Conservation (phyloP, 2,113 vertebrate genomes). For the Rattus norvegicus region DNA sequence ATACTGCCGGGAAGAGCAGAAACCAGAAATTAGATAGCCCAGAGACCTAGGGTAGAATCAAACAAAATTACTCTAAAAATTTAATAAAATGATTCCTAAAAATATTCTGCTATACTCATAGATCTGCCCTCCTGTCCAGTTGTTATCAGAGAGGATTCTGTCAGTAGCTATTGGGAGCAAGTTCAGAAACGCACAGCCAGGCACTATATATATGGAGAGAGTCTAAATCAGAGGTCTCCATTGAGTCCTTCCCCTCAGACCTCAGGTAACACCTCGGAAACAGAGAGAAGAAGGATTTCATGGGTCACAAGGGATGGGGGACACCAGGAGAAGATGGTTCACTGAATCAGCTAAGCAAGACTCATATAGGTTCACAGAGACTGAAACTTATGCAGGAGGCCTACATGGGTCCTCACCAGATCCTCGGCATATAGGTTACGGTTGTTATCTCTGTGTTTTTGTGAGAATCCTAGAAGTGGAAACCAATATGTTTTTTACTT, state of each 20-base stretch:
- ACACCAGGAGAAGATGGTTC: background rate
- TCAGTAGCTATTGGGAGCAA: background rate
- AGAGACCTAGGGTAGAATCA: background rate
- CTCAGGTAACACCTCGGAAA: background rate
- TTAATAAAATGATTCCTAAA: background rate
- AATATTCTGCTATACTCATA: background rate
- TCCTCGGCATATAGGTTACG: background rate
- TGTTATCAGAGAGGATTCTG: background rate
- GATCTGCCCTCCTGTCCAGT: background rate
- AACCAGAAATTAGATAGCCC: background rate
- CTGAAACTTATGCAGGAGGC: background rate
- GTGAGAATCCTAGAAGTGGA: background rate
- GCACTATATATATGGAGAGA: background rate
- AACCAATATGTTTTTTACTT: background rate
- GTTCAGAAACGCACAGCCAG: background rate
- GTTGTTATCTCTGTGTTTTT: background rate
- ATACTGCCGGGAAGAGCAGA: background rate
- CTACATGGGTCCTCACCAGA: background rate
- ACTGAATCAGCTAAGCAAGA: background rate
- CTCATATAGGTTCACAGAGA: background rate
- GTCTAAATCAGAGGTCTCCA: background rate
- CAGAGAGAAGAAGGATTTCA: background rate
- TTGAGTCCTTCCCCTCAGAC: no score
- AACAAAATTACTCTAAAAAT: background rate
- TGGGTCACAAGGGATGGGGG: background rate